Conservation (phyloP, 2,113 vertebrate species). For the Alosa alosa region DNA sequence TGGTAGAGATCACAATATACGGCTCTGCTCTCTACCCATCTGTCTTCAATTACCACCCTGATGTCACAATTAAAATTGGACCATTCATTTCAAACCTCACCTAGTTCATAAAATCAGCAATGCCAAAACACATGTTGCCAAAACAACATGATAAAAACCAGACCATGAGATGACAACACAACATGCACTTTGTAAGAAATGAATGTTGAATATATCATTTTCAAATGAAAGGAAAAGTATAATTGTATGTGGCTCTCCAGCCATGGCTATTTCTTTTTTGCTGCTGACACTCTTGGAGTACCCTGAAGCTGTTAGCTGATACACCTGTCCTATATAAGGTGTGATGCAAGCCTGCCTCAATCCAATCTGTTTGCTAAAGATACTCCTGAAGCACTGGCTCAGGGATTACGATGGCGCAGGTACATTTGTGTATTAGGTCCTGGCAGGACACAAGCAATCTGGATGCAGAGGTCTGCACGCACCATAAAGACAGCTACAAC, state of each 20-base stretch:
- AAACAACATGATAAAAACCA: not conserved
- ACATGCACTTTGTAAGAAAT: not conserved
- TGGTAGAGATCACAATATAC: no score
- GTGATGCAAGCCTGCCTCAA: conserved; percentile 62
- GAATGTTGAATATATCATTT: not conserved
- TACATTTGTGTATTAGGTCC: conserved; percentile 1
- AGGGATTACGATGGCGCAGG: conserved; percentile 40
- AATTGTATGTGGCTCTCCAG: not conserved
- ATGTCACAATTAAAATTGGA: not conserved
- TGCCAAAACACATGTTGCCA: not conserved
- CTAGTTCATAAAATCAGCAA: not conserved
- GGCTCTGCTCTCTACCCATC: not conserved
- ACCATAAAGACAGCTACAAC: not conserved
- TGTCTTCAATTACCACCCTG: not conserved
- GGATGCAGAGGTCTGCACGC: not conserved
- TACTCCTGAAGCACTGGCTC: conserved; percentile 27
- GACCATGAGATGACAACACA: not conserved
- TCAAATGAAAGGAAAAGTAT: not conserved
- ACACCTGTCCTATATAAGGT: conserved; percentile 25
- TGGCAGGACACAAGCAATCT: conserved; percentile 46
- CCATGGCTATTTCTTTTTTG: not conserved
- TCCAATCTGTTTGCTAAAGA: conserved; percentile 47
- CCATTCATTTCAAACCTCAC: not conserved
- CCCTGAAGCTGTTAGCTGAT: conserved; percentile 36
- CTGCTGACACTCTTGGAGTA: not conserved